Conservation (phyloP, 2,888 invertebrate genomes). For the Cheilosia pagana region DNA sequence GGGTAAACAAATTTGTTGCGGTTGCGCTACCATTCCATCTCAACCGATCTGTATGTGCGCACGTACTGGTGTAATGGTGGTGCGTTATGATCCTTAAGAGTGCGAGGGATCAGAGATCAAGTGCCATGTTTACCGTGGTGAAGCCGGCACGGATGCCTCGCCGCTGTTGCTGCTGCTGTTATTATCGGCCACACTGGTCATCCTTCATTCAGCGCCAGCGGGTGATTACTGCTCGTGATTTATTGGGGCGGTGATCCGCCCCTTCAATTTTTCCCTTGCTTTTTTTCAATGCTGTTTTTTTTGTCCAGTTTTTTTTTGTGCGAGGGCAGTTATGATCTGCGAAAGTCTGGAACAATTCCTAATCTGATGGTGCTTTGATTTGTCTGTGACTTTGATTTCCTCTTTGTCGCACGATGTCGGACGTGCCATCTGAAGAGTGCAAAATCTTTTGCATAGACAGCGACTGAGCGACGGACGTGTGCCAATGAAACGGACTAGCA, state of each 20-base stretch:
- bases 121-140: conserved; percentile 64
- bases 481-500: conserved; percentile 52
- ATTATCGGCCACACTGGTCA: conserved; percentile 73
- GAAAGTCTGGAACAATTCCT: conserved; percentile 10
- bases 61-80: conserved; percentile 64
- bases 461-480: conserved; percentile 51
- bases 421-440: conserved; percentile 62
- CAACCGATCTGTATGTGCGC: conserved; percentile 46
- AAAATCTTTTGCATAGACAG: conserved; percentile 65
- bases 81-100: conserved; percentile 73
- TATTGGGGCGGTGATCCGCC: conserved; percentile 77
- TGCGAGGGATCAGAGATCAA: conserved; percentile 74
- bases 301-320: not conserved
- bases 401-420: conserved; percentile 51
- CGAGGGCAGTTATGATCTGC: conserved; percentile 1
- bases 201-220: conserved; percentile 79
- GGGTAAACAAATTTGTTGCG: conserved; percentile 75
- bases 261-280: conserved; percentile 26
- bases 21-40: conserved; percentile 71
- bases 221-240: conserved; percentile 83
- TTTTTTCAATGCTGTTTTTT: not conserved
- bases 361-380: conserved; percentile 48
- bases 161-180: conserved; percentile 54
- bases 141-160: conserved; percentile 10
- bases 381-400: conserved; percentile 40